Base-by-base conservation (phyloP, 2,797 vertebrate genomes). In the Pteropus rufus region DNA sequence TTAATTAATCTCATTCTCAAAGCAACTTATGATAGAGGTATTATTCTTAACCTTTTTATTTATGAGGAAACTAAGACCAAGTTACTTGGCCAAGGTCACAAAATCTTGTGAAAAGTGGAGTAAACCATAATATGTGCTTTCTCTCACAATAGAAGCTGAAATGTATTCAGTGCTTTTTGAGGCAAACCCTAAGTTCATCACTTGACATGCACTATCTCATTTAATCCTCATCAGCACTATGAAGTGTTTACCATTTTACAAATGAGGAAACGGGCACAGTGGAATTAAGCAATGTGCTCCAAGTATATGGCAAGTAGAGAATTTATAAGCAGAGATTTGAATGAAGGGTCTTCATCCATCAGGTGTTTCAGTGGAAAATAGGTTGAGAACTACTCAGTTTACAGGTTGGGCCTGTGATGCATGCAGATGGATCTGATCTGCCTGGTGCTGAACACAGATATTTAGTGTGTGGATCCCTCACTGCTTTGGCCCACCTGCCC, bases 11-110 rank as follows among this genome's bases (percentile, higher is more conserved):
- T 84, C 69, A 93, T 46, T 75, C 24, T 67, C 44, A 76, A 93
- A 93, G 44, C 23, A 72, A 76, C 36, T 24, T 91, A 60, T 62
- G 36, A 39, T 73, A 62, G 56, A 84, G 54, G 49, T 29, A 81
- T 81, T 56, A 90, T 83, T 84, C 56, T 58, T 91, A 94, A 90
- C 34, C 18, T 7, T 83, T 94, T 91, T 77, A 72, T n/a, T 83
- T 70, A 70, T 79, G 76, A 92, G 46, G 46, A 92, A 92, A 88
- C 11, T 46, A 90, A 93, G 19, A 41, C 49, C 91, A 62, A 86
- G 80, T 93, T 81, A 76, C 29, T 77, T 72, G 69, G 24, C 46
- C 26, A 87, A 65, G 67, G 23, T 75, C 44, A 86, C 31, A 21
- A 86, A 72, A 29, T 62, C n/a, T 72, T 2, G 0, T 79, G 44